These are phyloP conservation scores for Psix sp. DNA, from an alignment of 1,140 invertebrate species.

Conservation along the genomic window DNA sequence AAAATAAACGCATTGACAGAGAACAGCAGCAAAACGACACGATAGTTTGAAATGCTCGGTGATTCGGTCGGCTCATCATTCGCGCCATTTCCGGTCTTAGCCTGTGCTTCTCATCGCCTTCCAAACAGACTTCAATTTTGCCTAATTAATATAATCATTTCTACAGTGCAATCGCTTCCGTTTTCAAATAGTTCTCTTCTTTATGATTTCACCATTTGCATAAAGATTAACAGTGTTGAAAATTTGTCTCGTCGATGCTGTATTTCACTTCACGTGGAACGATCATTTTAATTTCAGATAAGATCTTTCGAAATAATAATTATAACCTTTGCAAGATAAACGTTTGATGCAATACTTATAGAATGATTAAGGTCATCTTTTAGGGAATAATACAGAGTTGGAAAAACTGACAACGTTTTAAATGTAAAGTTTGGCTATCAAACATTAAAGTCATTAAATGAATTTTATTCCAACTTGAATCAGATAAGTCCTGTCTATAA, in stretches of 20 bases:
- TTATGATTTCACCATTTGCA: slow-evolving; percentile 42
- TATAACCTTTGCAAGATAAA: too few species aligned
- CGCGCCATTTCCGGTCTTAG: slow-evolving; percentile 3
- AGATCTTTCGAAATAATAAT: too few species aligned
- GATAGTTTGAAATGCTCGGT: slow-evolving; percentile 28
- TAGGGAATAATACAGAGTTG: too few species aligned
- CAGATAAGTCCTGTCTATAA: too few species aligned
- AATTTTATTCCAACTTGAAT: too few species aligned
- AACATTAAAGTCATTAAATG: too few species aligned
- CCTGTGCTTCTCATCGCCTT: slow-evolving; percentile 6
- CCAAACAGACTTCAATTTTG: slow-evolving; percentile 41
- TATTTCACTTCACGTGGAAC: slow-evolving; percentile 12
- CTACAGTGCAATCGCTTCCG: slow-evolving; percentile 7
- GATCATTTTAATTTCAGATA: slow-evolving; percentile 15
- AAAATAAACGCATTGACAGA: slow-evolving; percentile 29
- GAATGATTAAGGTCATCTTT: too few species aligned
- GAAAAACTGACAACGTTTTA: too few species aligned
- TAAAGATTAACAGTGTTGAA: slow-evolving; percentile 38
- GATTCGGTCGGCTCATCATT: slow-evolving; percentile 27
- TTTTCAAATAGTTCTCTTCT: slow-evolving; percentile 18
- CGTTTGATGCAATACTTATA: too few species aligned
- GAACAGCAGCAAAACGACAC: slow-evolving; percentile 21
- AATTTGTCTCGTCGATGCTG: slow-evolving; percentile 15
- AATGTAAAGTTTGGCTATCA: too few species aligned
- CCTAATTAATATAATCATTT: slow-evolving; percentile 61